Evolutionary conservation across 1,140 invertebrate species (phyloP).

Genomic region (Calephelis virginiensis): DNA sequence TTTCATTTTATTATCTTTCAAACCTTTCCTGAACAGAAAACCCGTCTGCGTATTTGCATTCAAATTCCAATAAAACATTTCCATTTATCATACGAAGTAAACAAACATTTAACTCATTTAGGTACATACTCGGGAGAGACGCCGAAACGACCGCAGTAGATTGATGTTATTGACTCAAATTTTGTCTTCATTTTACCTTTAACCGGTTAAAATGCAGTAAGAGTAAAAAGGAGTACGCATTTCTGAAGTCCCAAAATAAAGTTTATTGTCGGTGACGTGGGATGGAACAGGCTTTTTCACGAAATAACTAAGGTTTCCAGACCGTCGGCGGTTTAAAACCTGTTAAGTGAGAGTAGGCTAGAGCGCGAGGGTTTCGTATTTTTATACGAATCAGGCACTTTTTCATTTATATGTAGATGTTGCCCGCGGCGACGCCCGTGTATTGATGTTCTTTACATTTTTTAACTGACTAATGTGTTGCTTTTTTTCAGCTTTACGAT

Average conservation of each 20-base stretch:
- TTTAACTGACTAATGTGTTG: too few relatives aligned
- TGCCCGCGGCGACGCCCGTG: not conserved
- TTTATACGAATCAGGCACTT: not conserved
- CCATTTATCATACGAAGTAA: not conserved
- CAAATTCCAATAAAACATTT: not conserved
- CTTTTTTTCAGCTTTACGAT: too few relatives aligned
- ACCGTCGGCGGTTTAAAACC: constrained; percentile 5
- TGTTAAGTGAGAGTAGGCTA: not conserved
- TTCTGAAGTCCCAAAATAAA: constrained; percentile 62
- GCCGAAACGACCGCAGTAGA: constrained; percentile 12
- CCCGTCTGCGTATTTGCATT: not conserved
- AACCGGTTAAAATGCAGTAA: constrained; percentile 38
- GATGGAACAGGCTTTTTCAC: constrained; percentile 37
- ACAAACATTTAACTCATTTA: constrained; percentile 13
- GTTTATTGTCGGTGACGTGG: constrained; percentile 60
- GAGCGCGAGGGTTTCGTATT: not conserved
- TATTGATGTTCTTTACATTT: too few relatives aligned
- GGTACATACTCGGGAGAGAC: not conserved
- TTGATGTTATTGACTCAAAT: constrained; percentile 47
- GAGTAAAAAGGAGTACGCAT: constrained; percentile 43
- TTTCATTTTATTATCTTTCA: too few relatives aligned
- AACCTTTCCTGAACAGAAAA: too few relatives aligned
- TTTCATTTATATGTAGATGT: not conserved
- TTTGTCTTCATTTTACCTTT: constrained; percentile 51
- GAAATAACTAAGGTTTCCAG: constrained; percentile 23